phyloP scores from a whole-genome alignment of 2,888 invertebrate genomes.

The Capitulum mitella region DNA sequence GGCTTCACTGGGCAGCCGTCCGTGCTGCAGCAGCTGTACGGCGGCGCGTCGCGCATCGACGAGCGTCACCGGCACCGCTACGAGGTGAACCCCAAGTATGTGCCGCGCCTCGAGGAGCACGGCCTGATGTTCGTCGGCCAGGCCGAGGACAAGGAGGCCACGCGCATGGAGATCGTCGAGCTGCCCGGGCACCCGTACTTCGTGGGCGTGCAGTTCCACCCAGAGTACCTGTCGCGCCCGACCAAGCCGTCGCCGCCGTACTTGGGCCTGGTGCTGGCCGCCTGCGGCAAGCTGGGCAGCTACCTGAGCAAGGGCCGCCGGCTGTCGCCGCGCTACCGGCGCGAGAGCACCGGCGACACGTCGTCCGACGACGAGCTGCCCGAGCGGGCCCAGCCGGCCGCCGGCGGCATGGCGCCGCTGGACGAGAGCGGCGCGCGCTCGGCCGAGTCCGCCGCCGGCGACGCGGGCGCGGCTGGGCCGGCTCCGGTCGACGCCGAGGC shows the following conservation, averaged over 20 bases:
- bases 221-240: conserved; percentile 90
- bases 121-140: conserved; percentile 80
- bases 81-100: conserved; percentile 89
- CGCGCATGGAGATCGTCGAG: conserved; percentile 88
- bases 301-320: conserved; percentile 35
- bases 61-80: conserved; percentile 96
- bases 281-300: conserved; percentile 65
- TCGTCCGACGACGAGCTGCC: conserved; percentile 61
- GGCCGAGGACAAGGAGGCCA: conserved; percentile 39
- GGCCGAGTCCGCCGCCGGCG: conserved; percentile 58
- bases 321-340: conserved; percentile 57
- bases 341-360: conserved; percentile 59
- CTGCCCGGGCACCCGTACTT: conserved; percentile 81
- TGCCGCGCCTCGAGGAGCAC: conserved; percentile 63
- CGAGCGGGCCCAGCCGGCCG: conserved; percentile 55
- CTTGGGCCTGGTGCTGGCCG: conserved; percentile 84
- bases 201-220: conserved; percentile 94
- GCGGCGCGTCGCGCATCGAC: conserved; percentile 66
- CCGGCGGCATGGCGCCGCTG: conserved; percentile 50
- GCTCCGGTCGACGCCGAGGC: too few species aligned
- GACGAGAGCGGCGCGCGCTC: conserved; percentile 57
- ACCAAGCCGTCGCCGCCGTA: conserved; percentile 90
- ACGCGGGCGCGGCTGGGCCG: neutral
- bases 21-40: conserved; percentile 59
- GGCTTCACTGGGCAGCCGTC: conserved; percentile 55